Evolutionary conservation across 2,113 vertebrate species (phyloP).

Genomic region (Pelodiscus sinensis): DNA sequence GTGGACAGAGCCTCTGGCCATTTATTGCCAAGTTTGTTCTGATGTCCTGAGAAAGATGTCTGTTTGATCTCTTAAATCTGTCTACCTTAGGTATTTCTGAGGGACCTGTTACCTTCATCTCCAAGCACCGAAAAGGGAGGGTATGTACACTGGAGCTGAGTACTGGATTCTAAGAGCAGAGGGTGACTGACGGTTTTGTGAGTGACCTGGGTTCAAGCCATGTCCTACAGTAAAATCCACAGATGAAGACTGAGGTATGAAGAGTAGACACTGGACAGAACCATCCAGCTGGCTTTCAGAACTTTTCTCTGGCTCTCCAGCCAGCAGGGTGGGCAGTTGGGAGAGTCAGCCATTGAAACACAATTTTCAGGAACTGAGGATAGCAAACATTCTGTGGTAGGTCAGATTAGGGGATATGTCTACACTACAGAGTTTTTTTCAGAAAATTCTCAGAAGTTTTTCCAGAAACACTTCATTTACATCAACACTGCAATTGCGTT

Average conservation of each 20-base stretch:
- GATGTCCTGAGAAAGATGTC: neutral
- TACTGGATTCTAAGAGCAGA: neutral
- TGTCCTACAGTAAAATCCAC: neutral
- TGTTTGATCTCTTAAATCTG: too few relatives aligned
- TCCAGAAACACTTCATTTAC: too few relatives aligned
- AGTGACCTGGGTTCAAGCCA: neutral
- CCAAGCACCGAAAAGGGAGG: too few relatives aligned
- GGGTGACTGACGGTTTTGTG: neutral
- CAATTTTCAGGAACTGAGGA: neutral
- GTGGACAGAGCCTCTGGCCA: neutral
- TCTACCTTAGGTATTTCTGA: too few relatives aligned
- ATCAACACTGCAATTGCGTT: too few relatives aligned
- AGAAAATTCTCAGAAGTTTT: too few relatives aligned
- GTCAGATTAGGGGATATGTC: neutral
- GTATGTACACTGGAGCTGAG: neutral
- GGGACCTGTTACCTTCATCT: too few relatives aligned
- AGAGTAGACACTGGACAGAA: neutral
- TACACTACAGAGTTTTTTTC: too few relatives aligned
- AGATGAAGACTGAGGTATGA: rapidly evolving
- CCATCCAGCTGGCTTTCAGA: neutral
- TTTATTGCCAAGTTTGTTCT: neutral
- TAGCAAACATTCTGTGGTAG: neutral
- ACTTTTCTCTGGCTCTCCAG: neutral
- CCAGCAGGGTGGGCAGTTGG: neutral
- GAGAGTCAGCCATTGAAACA: neutral